These are phyloP conservation scores for Sardinella longiceps DNA, from an alignment of 2,797 vertebrate species.

Conservation along the genomic window DNA sequence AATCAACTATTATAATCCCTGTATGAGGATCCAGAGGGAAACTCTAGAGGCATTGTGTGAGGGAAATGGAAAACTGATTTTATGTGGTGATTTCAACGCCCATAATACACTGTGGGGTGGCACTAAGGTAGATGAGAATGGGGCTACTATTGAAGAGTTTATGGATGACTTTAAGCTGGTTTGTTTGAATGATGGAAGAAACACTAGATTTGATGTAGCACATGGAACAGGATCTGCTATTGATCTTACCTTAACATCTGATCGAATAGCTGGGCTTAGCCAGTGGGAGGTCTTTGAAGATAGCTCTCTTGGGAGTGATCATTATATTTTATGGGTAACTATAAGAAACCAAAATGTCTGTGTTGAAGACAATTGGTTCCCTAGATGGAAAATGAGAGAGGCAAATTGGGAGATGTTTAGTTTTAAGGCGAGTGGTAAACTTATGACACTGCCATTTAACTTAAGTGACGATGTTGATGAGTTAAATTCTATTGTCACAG, in stretches of 20 bases:
- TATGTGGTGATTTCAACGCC: too few species aligned
- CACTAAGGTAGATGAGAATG: too few species aligned
- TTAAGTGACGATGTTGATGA: constrained; percentile 17
- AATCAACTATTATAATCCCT: too few species aligned
- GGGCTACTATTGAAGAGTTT: too few species aligned
- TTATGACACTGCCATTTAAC: not conserved
- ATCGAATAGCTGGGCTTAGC: not conserved
- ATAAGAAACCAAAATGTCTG: not conserved
- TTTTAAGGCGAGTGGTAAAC: not conserved
- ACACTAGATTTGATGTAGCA: not conserved
- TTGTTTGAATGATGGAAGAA: too few species aligned
- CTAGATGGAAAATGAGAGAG: not conserved
- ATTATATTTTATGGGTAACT: not conserved
- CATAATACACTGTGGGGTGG: too few species aligned
- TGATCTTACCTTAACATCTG: not conserved
- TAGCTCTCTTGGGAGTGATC: not conserved
- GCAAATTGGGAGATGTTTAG: constrained; percentile 14
- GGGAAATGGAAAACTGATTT: too few species aligned
- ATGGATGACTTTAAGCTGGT: too few species aligned
- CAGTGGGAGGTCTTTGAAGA: not conserved
- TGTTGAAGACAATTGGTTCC: not conserved
- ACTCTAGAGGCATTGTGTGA: too few species aligned
- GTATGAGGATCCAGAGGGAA: too few species aligned
- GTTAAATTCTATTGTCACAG: not conserved
- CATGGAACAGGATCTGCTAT: not conserved